phyloP scores from a whole-genome alignment of 2,113 vertebrate genomes.

The Athene cunicularia region DNA sequence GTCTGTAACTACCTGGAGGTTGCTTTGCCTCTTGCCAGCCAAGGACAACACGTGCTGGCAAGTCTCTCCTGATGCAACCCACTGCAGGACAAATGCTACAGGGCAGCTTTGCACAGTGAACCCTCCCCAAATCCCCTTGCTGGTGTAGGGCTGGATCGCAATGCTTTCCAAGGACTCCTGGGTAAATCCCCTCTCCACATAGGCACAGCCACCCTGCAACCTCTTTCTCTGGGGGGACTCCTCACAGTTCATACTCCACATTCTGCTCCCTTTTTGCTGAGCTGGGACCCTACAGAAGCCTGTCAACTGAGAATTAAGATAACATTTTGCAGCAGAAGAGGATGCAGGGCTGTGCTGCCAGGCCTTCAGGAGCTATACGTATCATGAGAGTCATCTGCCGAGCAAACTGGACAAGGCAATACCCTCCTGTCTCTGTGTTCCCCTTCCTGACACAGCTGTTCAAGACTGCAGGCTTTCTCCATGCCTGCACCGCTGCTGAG shows the following conservation, averaged over 20 bases:
- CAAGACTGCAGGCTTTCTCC: background rate
- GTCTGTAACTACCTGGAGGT: background rate
- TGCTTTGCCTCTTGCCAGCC: background rate
- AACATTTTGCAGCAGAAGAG: background rate
- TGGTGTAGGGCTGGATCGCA: background rate
- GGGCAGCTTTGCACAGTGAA: background rate
- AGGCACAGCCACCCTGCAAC: background rate
- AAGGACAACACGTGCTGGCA: background rate
- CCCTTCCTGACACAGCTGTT: rapidly evolving
- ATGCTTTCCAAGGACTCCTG: background rate
- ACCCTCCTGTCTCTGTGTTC: background rate
- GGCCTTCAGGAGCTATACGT: background rate
- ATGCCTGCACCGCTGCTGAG: background rate
- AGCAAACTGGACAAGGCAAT: background rate
- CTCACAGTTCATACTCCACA: background rate
- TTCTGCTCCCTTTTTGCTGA: background rate
- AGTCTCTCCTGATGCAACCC: background rate
- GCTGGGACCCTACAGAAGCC: background rate
- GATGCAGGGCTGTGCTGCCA: background rate
- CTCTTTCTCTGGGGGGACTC: background rate
- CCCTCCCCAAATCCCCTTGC: background rate
- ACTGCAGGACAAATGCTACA: background rate
- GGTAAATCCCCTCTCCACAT: background rate
- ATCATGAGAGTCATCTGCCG: background rate
- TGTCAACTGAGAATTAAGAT: background rate